Conservation (phyloP, 2,113 vertebrate genomes). For the Ictalurus punctatus region DNA sequence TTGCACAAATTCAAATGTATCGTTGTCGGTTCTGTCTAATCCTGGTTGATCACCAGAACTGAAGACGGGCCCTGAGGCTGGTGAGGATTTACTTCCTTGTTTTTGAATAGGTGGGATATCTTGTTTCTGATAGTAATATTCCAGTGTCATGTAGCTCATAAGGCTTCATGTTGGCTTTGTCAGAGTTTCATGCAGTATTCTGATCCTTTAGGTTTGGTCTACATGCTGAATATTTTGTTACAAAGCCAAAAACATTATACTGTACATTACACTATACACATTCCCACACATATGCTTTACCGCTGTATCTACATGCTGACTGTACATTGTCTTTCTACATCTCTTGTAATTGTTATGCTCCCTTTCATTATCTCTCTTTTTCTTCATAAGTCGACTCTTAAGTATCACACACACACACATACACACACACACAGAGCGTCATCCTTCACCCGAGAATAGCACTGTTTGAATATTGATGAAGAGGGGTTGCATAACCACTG, state of each 20-base stretch:
- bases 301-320: neutral
- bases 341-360: neutral
- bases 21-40: constrained; percentile 1
- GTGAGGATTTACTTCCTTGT: constrained; percentile 15
- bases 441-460: constrained; percentile 43
- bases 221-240: neutral
- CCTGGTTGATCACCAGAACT: constrained; percentile 15
- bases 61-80: neutral
- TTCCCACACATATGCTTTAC: neutral
- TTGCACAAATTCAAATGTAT: neutral
- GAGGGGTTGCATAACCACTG: constrained; percentile 47
- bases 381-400: neutral
- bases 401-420: neutral
- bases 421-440: neutral
- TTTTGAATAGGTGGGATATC: constrained; percentile 31
- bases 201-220: neutral
- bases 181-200: neutral
- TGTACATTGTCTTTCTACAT: neutral
- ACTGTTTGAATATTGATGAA: constrained; percentile 56
- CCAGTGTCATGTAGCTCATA: neutral
- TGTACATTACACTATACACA: neutral
- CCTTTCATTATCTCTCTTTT: neutral
- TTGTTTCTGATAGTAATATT: neutral
- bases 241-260: neutral
- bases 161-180: neutral